Conservation (phyloP, 1,140 invertebrate species). For the Diploscapter pachys region DNA sequence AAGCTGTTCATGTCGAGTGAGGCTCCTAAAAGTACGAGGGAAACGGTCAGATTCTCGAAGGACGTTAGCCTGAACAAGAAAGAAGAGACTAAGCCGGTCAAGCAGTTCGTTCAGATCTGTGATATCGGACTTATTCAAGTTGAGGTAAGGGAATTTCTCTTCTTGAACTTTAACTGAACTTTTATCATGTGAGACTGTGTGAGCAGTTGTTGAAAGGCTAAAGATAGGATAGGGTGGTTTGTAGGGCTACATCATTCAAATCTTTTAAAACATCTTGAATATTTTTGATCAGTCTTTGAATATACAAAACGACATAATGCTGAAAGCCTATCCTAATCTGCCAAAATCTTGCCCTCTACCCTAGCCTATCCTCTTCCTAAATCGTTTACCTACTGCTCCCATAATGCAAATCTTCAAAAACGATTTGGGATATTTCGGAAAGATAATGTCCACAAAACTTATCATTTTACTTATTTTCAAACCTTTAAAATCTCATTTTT, state of each 20-base stretch:
- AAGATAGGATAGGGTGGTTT: too few relatives aligned
- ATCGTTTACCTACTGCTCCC: too few relatives aligned
- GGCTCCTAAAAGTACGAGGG: neutral
- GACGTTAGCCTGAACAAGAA: neutral
- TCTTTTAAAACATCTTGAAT: too few relatives aligned
- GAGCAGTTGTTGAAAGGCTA: conserved; percentile 6
- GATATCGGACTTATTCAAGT: conserved; percentile 28
- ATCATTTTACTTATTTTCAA: too few relatives aligned
- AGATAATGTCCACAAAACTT: neutral
- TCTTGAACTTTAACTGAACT: neutral
- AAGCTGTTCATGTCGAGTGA: conserved; percentile 27
- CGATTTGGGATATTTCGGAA: conserved; percentile 6
- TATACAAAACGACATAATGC: too few relatives aligned
- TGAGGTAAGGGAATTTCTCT: conserved; percentile 10
- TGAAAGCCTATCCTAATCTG: too few relatives aligned
- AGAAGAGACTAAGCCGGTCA: neutral
- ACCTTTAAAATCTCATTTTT: too few relatives aligned
- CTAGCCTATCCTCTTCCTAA: too few relatives aligned
- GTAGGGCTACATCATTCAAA: too few relatives aligned
- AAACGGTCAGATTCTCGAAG: conserved; percentile 23
- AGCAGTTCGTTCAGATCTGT: conserved; percentile 25
- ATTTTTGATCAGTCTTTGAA: too few relatives aligned
- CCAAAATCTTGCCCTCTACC: too few relatives aligned
- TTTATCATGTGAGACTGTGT: neutral
- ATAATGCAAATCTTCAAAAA: too few relatives aligned